Evolutionary conservation across 2,113 vertebrate genomes (phyloP), one percentile per base, ranked within the genome.

Genomic region (Labrus mixtus): DNA sequence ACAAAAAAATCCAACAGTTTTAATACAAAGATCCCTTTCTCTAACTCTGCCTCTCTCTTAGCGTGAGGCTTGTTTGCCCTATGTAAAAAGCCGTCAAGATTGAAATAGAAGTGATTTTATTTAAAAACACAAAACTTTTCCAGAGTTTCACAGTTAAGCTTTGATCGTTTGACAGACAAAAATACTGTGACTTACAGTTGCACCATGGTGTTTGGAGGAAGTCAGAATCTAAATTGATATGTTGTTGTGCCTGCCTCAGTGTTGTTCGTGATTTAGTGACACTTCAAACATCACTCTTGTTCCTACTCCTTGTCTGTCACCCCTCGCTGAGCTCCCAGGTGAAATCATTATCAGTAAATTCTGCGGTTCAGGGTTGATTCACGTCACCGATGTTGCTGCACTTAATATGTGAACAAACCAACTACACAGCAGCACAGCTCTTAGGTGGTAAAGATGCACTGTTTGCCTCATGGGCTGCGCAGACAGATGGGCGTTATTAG

Each of bases 401-500:
- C 29, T 25, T 58, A 1, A 5, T 76, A 39, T 65, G 60, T 8
- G 58, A 56, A 16, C 37, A 68, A 51, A 33, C 23, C 53, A 36
- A 58, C 23, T 22, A 25, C 53, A 25, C 46, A 64, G 20, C 51
- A n/a, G 51, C 61, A n/a, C 51, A 19, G 15, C 46, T 48, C 16
- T 7, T 22, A 55, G 78, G 46, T 64, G 54, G 37, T 54, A 25
- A 69, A 78, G 63, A 77, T 67, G 62, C 59, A 25, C 17, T 1
- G 19, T 68, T 48, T 72, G 8, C 46, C 62, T 79, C 19, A 5
- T 41, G 17, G 48, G 37, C 62, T 17, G n/a, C 22, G 53, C 15
- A 65, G 66, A 76, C 73, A 71, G 71, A 86, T 84, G 79, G 76
- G 46, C 10, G 45, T 79, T 75, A 81, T 81, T 76, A 69, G 74